Percentiles rank a stretch among this genome's conserved stretches.
These are phyloP conservation scores for Caenorhabditis sp. DNA, from an alignment of 2,888 invertebrate species.

Conservation along the genomic window DNA sequence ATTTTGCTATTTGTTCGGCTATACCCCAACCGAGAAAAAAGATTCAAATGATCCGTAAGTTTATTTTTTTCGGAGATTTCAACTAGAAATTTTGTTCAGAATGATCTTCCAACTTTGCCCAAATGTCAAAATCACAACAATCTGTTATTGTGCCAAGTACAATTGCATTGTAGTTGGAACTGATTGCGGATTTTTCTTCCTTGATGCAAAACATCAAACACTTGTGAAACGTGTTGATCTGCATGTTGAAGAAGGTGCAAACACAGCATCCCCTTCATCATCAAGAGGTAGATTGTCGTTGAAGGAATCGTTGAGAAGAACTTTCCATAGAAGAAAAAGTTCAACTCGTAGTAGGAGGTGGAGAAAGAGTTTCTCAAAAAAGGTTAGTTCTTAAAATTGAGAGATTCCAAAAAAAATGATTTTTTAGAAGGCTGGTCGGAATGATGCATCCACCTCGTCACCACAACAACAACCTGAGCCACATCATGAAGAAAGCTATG, in stretches of 20 bases:
- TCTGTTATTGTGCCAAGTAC: constrained; percentile 14
- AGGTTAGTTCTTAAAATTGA: neutral
- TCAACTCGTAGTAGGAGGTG: neutral
- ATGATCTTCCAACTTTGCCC: neutral
- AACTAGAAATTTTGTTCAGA: neutral
- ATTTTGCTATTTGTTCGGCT: no score
- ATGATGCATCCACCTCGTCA: no score
- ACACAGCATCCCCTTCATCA: constrained; percentile 4
- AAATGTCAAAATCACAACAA: constrained; percentile 9
- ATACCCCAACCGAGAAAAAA: constrained; percentile 11
- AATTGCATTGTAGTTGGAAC: constrained; percentile 19
- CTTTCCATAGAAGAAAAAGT: constrained; percentile 19
- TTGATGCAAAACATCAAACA: constrained; percentile 7
- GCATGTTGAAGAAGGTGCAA: neutral
- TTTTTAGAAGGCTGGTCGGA: constrained; percentile 7
- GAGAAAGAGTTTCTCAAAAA: neutral
- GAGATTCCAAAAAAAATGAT: no score
- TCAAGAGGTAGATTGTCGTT: constrained; percentile 9
- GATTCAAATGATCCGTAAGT: constrained; percentile 10
- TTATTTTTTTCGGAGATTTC: neutral
- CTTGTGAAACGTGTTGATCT: constrained; percentile 2
- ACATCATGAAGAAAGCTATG: no score
- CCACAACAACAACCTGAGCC: no score
- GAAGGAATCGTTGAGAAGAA: constrained; percentile 28
- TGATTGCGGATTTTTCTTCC: constrained; percentile 12